phyloP scores from a whole-genome alignment of 2,888 invertebrate species.

The Candidula unifasciata region DNA sequence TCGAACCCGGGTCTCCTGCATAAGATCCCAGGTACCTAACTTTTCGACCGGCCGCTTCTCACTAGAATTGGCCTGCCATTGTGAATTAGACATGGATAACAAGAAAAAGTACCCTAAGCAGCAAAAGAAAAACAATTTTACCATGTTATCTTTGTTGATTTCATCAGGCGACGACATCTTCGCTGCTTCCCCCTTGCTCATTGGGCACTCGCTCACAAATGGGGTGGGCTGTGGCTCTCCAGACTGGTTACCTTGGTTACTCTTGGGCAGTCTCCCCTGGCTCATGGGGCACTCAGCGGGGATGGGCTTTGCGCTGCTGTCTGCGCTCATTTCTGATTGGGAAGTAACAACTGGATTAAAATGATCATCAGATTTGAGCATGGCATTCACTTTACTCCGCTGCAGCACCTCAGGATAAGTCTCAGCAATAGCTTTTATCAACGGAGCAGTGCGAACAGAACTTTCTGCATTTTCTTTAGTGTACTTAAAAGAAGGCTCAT shows the following conservation, averaged over 20 bases:
- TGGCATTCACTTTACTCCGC: conserved; percentile 13
- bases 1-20: no score
- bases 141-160: conserved; percentile 55
- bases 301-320: conserved; percentile 21
- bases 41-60: no score
- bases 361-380: conserved; percentile 44
- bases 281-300: conserved; percentile 89
- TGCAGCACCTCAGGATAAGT: background rate
- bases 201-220: conserved; percentile 84
- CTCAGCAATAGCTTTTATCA: background rate
- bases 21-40: no score
- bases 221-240: background rate
- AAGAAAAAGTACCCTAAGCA: background rate
- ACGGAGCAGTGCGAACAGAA: background rate
- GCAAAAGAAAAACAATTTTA: background rate
- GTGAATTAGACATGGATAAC: no score
- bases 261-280: conserved; percentile 72
- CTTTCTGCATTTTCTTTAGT: background rate
- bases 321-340: conserved; percentile 34
- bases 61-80: no score
- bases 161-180: conserved; percentile 10
- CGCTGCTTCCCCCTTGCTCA: conserved; percentile 80
- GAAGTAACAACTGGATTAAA: conserved; percentile 28
- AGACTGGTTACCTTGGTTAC: background rate
- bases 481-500: background rate